phyloP scores from a whole-genome alignment of 2,888 invertebrate species.

The Drosophila sordidula region DNA sequence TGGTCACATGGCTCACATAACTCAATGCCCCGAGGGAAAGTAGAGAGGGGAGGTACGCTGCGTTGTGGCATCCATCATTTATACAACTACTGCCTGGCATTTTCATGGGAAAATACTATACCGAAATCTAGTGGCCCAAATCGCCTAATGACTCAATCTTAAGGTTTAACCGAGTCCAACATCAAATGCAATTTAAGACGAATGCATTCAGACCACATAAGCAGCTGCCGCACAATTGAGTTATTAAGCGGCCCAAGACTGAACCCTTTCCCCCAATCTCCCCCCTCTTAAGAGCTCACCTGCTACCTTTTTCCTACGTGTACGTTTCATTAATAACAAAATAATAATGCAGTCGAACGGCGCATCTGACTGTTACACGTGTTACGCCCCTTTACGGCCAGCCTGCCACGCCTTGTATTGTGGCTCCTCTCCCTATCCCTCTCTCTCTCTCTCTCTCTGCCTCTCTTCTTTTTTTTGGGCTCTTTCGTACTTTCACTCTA shows the following conservation, averaged over 20 bases:
- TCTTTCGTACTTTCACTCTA: slow-evolving; percentile 55
- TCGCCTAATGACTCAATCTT: slow-evolving; percentile 18
- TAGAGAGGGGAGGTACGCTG: background rate
- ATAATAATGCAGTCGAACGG: slow-evolving; percentile 4
- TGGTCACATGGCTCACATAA: slow-evolving; percentile 55
- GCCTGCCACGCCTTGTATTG: slow-evolving; percentile 9
- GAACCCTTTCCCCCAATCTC: background rate
- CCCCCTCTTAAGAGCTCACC: background rate
- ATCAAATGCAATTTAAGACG: slow-evolving; percentile 4
- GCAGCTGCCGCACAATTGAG: slow-evolving; percentile 32
- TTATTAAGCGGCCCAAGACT: slow-evolving; percentile 13
- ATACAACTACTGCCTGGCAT: slow-evolving; percentile 5
- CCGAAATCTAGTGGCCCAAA: slow-evolving; percentile 4
- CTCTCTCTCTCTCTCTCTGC: background rate
- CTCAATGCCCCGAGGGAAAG: slow-evolving; percentile 25
- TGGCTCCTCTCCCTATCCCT: background rate
- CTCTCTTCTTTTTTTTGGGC: background rate
- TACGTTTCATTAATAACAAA: too few species aligned
- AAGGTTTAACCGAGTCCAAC: slow-evolving; percentile 1
- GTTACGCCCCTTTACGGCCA: slow-evolving; percentile 4
- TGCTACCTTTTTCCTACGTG: too few species aligned
- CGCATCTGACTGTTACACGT: slow-evolving; percentile 5
- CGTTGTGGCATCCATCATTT: slow-evolving; percentile 27
- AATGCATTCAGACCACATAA: background rate
- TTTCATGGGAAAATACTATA: slow-evolving; percentile 54